Evolutionary conservation across 2,888 invertebrate genomes (phyloP).

Genomic region (Holacanthella duospinosa): DNA sequence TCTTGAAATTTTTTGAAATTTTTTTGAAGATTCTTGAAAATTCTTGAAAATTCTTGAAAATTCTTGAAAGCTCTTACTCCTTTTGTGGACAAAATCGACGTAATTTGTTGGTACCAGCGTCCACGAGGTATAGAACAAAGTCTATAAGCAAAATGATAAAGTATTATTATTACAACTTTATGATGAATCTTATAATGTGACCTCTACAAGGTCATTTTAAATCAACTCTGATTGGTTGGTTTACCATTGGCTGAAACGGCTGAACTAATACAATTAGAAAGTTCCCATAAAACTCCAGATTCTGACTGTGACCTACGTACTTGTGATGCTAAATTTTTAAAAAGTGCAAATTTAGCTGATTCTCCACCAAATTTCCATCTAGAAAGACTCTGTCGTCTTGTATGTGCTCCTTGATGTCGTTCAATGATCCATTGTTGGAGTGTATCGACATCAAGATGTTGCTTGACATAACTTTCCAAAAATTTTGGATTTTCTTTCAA

Average conservation of each 20-base stretch:
- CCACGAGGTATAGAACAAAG: constrained; percentile 51
- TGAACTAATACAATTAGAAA: constrained; percentile 54
- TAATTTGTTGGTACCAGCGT: constrained; percentile 38
- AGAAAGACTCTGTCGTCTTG: constrained; percentile 49
- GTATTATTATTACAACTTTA: neutral
- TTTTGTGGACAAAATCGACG: constrained; percentile 6
- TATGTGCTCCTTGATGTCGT: constrained; percentile 47
- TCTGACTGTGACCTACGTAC: constrained; percentile 20
- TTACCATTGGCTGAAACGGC: constrained; percentile 50
- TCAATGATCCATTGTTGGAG: constrained; percentile 57
- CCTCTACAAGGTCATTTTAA: no score
- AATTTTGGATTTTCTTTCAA: constrained; percentile 54
- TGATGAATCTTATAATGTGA: no score
- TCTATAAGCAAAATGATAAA: constrained; percentile 48
- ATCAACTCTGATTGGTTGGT: neutral
- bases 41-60: neutral
- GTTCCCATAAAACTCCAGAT: constrained; percentile 53
- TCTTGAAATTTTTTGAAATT: no score
- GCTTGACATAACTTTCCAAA: constrained; percentile 54
- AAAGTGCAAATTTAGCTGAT: constrained; percentile 15
- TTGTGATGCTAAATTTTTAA: constrained; percentile 12
- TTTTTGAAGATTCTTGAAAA: neutral
- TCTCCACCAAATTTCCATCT: constrained; percentile 41
- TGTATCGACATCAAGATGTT: constrained; percentile 53
- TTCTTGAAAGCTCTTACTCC: neutral